Evolutionary conservation across 2,113 vertebrate genomes (phyloP), one percentile per base, ranked within the genome.

Genomic region (Xiphophorus couchianus): DNA sequence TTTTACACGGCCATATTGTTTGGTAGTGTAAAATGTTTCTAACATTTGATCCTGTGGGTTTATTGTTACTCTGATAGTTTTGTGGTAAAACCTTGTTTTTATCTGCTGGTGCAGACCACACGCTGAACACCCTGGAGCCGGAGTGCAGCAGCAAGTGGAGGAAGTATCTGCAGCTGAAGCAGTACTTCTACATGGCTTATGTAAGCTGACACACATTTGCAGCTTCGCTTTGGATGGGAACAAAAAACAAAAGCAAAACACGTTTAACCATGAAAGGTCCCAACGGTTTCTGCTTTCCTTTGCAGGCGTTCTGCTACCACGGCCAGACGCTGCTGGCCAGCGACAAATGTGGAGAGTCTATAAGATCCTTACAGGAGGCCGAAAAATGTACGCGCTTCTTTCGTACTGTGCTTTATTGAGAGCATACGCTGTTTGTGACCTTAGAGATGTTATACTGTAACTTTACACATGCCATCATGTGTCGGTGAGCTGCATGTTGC

Each of bases 291-390:
- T 67, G n/a, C 71, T 90, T 83, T n/a, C 22, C 22, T n/a, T 58
- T n/a, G 51, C 91, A 99, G 98, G 96, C 97, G 0, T 97, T 95
- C 87, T 99, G 97, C 84, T 99, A 98, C 76, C 94, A 99, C 66
- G 98, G 98, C 39, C 97, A 98, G 71, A 99, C 97, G 4, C 93
- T 99, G 70, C 90, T 99, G 85, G 95, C 95, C 0, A 94, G 93
- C 61, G 98, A 99, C 90, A 99, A 99, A 82, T 99, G 98, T 69
- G 98, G 98, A n/a, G 98, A 99, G 90, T 96, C 98, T 10, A 97
- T 99, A 84, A 81, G 98, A 83, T 97, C 97, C 71, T 94, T 99
- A 13, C 97, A 98, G 86, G 98, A 99, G 90, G 96, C 98, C 33
- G 96, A 99, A 84, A 99, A 97, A 92, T 96, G 98, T 99, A 93